Evolutionary conservation across 2,888 invertebrate genomes (phyloP), one percentile per base, ranked within the genome.

Genomic region (Prenolepis imparis): DNA sequence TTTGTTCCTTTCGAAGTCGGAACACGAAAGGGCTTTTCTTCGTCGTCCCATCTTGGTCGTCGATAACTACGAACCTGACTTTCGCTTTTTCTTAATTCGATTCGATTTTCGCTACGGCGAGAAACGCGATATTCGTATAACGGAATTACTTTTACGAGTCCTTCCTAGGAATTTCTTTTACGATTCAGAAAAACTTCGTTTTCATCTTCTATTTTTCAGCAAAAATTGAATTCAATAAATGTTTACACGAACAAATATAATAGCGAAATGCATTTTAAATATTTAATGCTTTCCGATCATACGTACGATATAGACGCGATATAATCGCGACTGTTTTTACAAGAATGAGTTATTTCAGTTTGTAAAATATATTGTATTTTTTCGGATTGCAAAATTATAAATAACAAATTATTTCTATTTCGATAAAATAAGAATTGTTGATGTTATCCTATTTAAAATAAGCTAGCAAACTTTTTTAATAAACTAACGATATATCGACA

Each of bases 11-110:
- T 70, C 66, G 72, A 72, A 84, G 87, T 77, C 70, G 67, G 73
- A 84, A 85, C 77, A 59, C 77, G 82, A 83, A 77, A 87, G 85
- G 87, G 88, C 87, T 89, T 87, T 86, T 82, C 87, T 85, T 70
- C 78, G 61, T 55, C 82, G 48, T 59, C 18, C 61, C 59, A 68
- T 48, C 44, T 68, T 21, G 44, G 0, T 21, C 21, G 32, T 73
- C 80, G 59, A 81, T 73, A 28, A 67, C 55, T 41, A 57, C 39
- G 55, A 77, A 67, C 41, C 77, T 55, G 77, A 77, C 66, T 77
- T 66, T 66, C 75, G 55, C 67, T 77, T 77, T 41, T n/a, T 67
- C 55, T 77, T 77, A 77, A 77, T 67, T 77, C 21, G 28, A 67
- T 77, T 77, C 77, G 67, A 77, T 57, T 77, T 67, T 67, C 28